Base-by-base conservation (phyloP, 2,113 vertebrate genomes). In the Zosterops pallidus region DNA sequence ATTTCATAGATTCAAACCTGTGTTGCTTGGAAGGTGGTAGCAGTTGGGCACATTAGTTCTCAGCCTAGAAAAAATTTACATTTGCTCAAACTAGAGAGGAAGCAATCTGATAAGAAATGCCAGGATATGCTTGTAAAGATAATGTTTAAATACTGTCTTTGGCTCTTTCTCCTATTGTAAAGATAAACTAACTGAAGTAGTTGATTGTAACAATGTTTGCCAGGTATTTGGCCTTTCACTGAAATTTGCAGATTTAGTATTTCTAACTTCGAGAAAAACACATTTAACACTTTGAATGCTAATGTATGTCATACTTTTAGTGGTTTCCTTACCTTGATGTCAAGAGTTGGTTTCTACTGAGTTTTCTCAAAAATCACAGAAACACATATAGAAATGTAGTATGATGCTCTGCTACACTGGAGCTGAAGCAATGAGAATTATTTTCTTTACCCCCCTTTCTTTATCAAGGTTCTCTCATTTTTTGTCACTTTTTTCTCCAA, bases 41-140 rank as follows among this genome's bases (percentile, higher is more conserved):
- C 12, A 28, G 31, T 11, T 60, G 41, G 28, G 22, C 22, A 78
- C 1, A 0, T 35, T 44, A 74, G 11, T 64, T 86, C 31, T 74
- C 55, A 86, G 28, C 18, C 18, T 7, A 9, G 41, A 67, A 83
- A 74, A 83, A 64, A 47, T 0, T n/a, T 12, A 11, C 13, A 18
- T 68, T 71, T 76, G 7, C 31, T 89, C 6, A 11, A 72, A 64
- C 18, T 29, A 25, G 49, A 64, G 9, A 77, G 12, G 0, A 0
- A 89, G 23, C 20, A 55, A 55, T 35, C 55, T 56, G 31, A 20
- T 77, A 76, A 83, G 46, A 86, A 92, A 69, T 86, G 21, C 56
- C 63, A 76, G 26, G 46, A 23, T 25, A 24, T 39, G 29, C 33
- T 49, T 64, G 11, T 44, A 65, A 86, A 72, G 80, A 47, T 8